Conservation (phyloP, 1,140 invertebrate genomes). For the Aphelenchoides besseyi region DNA sequence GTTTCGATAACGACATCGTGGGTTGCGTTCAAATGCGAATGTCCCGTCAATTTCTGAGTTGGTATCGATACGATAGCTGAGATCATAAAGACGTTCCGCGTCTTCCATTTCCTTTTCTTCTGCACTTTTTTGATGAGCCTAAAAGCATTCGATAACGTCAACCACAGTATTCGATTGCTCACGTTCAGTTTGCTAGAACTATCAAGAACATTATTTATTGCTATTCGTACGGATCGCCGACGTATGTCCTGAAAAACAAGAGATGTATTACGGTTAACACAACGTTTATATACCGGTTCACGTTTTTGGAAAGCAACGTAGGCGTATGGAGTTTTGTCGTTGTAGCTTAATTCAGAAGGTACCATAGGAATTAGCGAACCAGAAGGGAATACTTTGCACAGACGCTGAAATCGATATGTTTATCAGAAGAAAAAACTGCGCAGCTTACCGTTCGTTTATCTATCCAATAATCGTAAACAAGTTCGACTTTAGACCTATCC, state of each 20-base stretch:
- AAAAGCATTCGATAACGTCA: background rate
- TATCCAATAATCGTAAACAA: constrained; percentile 20
- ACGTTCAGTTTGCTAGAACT: too few relatives aligned
- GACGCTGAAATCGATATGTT: background rate
- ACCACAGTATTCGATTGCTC: background rate
- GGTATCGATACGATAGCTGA: background rate
- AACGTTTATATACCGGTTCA: background rate
- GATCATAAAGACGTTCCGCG: background rate
- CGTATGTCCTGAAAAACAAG: too few relatives aligned
- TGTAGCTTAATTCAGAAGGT: background rate
- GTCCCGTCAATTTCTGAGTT: constrained; percentile 5
- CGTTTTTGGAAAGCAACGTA: constrained; percentile 19
- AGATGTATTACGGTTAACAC: too few relatives aligned
- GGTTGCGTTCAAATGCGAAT: background rate
- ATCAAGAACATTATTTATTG: too few relatives aligned
- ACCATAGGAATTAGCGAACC: constrained; percentile 13
- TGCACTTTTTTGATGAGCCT: background rate
- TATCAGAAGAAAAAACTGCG: background rate
- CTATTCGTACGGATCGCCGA: background rate
- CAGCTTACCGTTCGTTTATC: constrained; percentile 16
- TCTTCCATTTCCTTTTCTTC: background rate
- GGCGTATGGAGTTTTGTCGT: constrained; percentile 12
- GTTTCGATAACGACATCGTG: background rate
- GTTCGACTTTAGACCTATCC: background rate
- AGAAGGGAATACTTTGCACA: background rate